Evolutionary conservation across 2,797 vertebrate genomes (phyloP), one percentile per base, ranked within the genome.

Genomic region (Geotrypetes seraphini): DNA sequence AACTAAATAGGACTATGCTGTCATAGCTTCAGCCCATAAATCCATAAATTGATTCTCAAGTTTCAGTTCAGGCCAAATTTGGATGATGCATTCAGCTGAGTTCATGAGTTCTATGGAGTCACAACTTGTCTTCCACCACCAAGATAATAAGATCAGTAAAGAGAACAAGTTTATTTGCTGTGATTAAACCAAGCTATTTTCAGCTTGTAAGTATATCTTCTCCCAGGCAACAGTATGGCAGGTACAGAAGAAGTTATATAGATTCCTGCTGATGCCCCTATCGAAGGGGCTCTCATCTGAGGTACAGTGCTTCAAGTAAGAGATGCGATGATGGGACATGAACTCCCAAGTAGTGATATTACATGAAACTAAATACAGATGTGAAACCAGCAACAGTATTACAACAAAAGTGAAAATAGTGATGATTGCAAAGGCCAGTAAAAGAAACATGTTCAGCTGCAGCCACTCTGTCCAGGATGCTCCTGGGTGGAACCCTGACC

Each of bases 281-380:
- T 98, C 91, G 2, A 98, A 98, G 5, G 93, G 94, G 65, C 92
- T 96, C 47, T 88, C 70, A 5, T 88, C 84, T 0, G 64, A 20
- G 6, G 80, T 82, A 0, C 83, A 87, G 62, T 91, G 87, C 10
- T 72, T 86, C 66, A 98, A 86, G 86, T 97, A 98, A 64, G 90
- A 84, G 38, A 97, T 92, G 56, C 90, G 87, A 43, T 97, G 90
- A 10, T 83, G 78, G 0, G 90, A 91, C 85, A 94, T 90, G 76
- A 97, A 97, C 61, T 98, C 95, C 95, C 95, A 97, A 15, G 91
- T 96, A 31, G 95, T 98, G 39, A 82, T 87, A 66, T 97, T 96
- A 44, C 84, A 78, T 1, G 92, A 89, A 28, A 91, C 85, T 60
- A 98, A 83, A 69, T 96, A 97, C 27, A 95, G 78, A 42, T 98